Evolutionary conservation across 2,113 vertebrate species (phyloP).

Genomic region (Triplophysa tibetana): DNA sequence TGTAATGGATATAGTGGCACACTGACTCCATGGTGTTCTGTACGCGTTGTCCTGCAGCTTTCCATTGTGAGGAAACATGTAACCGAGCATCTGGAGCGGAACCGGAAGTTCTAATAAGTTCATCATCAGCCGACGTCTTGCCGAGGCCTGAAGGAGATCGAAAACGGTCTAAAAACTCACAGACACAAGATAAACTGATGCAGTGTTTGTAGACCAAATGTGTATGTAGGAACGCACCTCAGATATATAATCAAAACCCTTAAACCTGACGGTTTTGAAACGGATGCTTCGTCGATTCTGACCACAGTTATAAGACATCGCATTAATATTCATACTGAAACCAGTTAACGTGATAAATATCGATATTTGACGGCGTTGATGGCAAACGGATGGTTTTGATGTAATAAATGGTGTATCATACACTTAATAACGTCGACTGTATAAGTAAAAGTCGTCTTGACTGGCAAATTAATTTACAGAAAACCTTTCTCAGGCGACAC

Average conservation of each 20-base stretch:
- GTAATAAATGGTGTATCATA: not conserved
- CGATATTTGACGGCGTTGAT: too few relatives aligned
- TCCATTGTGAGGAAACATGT: conserved; percentile 62
- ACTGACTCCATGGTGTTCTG: conserved; percentile 71
- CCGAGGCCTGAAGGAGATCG: conserved; percentile 56
- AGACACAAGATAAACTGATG: not conserved
- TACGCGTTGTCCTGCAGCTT: conserved; percentile 61
- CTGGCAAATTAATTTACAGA: not conserved
- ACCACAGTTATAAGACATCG: not conserved
- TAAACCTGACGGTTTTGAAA: conserved; percentile 64
- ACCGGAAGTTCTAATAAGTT: conserved; percentile 65
- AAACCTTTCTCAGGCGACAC: not conserved
- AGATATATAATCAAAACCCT: conserved; percentile 70
- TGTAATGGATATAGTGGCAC: not conserved
- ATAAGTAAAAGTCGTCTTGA: not conserved
- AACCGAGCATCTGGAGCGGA: conserved; percentile 56
- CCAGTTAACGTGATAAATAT: too few relatives aligned
- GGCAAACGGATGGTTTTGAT: not conserved
- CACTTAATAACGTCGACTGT: not conserved
- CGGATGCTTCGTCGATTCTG: conserved; percentile 37
- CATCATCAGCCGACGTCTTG: conserved; percentile 58
- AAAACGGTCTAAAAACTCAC: not conserved
- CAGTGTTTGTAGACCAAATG: too few relatives aligned
- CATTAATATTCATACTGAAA: conserved; percentile 4
- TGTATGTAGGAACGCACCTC: conserved; percentile 62